Percentiles rank a stretch among this genome's conserved stretches.
phyloP scores from a whole-genome alignment of 2,888 invertebrate genomes.

The Petrophora chlorosata region DNA sequence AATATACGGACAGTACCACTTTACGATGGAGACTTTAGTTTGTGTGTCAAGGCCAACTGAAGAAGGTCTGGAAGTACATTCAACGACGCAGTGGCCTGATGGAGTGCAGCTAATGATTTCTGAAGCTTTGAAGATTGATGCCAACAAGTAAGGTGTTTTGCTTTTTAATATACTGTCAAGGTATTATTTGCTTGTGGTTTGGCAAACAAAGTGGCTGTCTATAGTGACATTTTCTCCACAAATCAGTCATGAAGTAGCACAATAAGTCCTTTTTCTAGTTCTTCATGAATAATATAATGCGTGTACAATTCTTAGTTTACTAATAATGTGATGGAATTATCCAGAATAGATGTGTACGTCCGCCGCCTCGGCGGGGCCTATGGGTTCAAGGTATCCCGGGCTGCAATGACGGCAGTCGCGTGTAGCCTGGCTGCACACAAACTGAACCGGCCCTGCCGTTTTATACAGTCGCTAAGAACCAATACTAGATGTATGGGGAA shows the following conservation, averaged over 20 bases:
- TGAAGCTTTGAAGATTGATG: conserved; percentile 76
- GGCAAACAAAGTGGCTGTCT: too few species aligned
- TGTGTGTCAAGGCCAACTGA: conserved; percentile 86
- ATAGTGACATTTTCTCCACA: too few species aligned
- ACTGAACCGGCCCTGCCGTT: conserved; percentile 85
- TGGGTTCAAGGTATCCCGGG: conserved; percentile 88
- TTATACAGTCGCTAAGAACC: conserved; percentile 85
- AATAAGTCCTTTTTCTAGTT: too few species aligned
- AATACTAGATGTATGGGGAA: conserved; percentile 85
- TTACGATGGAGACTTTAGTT: conserved; percentile 87
- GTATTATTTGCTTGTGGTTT: too few species aligned
- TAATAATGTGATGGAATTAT: conserved; percentile 51
- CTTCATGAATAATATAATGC: too few species aligned
- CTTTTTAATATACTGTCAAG: neutral
- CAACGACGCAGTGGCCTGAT: conserved; percentile 85
- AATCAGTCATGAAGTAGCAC: too few species aligned
- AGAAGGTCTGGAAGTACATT: conserved; percentile 86
- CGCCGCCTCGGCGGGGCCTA: conserved; percentile 77
- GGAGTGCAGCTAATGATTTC: conserved; percentile 80
- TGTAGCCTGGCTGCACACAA: conserved; percentile 82
- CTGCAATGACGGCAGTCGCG: conserved; percentile 70
- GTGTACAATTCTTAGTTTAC: too few species aligned
- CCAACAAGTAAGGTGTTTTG: conserved; percentile 77
- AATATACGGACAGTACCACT: conserved; percentile 87
- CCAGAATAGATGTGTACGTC: conserved; percentile 86